Conservation (phyloP, 2,797 vertebrate genomes). For the Crenuchus spilurus region DNA sequence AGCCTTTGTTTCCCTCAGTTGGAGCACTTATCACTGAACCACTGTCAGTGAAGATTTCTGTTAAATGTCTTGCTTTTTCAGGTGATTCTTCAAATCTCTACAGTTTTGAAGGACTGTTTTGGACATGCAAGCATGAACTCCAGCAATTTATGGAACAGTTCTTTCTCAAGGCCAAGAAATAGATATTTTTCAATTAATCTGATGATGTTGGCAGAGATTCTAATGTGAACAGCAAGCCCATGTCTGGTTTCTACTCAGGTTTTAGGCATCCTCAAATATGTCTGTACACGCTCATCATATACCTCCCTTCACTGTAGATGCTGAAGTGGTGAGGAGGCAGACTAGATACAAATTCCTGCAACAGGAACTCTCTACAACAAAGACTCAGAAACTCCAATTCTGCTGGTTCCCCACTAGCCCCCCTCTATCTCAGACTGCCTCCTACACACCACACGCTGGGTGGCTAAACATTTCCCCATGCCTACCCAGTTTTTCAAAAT, state of each 20-base stretch:
- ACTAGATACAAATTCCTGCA: slow-evolving; percentile 11
- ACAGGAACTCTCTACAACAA: slow-evolving; percentile 13
- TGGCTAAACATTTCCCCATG: slow-evolving; percentile 77
- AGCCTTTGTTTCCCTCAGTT: neutral
- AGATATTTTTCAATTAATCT: slow-evolving; percentile 38
- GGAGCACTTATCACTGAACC: slow-evolving; percentile 16
- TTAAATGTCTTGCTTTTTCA: slow-evolving; percentile 35
- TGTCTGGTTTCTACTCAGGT: slow-evolving; percentile 54
- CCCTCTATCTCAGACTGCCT: slow-evolving; percentile 33
- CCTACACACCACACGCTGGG: slow-evolving; percentile 70
- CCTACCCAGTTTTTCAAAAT: slow-evolving; percentile 79
- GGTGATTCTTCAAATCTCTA: slow-evolving; percentile 40
- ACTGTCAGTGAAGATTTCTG: neutral
- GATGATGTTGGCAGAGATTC: slow-evolving; percentile 31
- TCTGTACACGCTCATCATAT: slow-evolving; percentile 27
- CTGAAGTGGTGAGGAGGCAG: slow-evolving; percentile 35
- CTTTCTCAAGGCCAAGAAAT: slow-evolving; percentile 26
- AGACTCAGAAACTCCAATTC: slow-evolving; percentile 36
- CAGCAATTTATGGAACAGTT: slow-evolving; percentile 15
- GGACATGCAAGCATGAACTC: slow-evolving; percentile 9
- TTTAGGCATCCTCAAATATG: slow-evolving; percentile 38
- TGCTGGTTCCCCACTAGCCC: slow-evolving; percentile 35
- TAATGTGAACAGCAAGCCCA: slow-evolving; percentile 30
- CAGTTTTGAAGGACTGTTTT: slow-evolving; percentile 7
- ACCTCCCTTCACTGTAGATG: slow-evolving; percentile 33